phyloP scores from a whole-genome alignment of 2,797 vertebrate species.

The Odontamblyopus lacepedii region DNA sequence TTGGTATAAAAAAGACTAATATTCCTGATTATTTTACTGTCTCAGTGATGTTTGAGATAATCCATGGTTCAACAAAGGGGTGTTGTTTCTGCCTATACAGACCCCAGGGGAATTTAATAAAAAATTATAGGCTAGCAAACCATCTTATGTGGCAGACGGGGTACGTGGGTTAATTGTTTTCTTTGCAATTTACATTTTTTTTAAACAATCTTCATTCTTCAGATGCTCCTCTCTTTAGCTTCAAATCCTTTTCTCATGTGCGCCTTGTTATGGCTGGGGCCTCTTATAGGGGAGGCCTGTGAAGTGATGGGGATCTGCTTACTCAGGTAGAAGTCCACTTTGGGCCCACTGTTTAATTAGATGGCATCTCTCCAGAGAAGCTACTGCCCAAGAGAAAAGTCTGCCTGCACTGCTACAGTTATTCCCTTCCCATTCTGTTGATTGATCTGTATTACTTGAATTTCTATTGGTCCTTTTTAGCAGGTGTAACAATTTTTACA shows the following conservation, averaged over 20 bases:
- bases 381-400: constrained; percentile 30
- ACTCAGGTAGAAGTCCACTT: constrained; percentile 58
- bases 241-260: neutral
- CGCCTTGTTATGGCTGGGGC: constrained; percentile 22
- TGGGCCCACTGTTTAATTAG: constrained; percentile 53
- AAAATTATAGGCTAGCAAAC: neutral
- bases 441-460: neutral
- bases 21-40: no score
- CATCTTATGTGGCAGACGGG: neutral
- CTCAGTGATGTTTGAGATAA: no score
- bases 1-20: no score
- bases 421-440: neutral
- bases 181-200: neutral
- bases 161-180: neutral
- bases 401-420: constrained; percentile 14
- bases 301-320: constrained; percentile 60
- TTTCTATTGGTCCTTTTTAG: neutral
- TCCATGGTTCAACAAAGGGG: no score
- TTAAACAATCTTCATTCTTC: neutral
- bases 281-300: constrained; percentile 49
- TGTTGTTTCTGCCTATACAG: no score
- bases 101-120: no score
- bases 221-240: neutral
- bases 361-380: constrained; percentile 37
- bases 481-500: neutral